These are phyloP conservation scores for Enteromius thamalakanensis DNA, from an alignment of 2,797 vertebrate species.

Conservation along the genomic window DNA sequence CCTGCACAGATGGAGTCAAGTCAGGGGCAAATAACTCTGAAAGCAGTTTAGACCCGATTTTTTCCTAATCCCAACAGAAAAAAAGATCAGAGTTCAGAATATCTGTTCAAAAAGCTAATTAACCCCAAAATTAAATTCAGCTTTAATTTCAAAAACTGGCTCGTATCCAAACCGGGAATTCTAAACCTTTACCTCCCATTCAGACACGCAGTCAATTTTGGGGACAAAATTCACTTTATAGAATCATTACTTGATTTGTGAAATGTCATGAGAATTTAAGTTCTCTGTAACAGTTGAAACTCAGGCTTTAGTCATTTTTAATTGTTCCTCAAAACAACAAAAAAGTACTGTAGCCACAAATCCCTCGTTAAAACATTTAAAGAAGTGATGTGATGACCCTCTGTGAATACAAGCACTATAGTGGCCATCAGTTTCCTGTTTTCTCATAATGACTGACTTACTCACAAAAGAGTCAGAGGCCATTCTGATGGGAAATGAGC, in stretches of 20 bases:
- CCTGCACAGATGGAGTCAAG: slow-evolving; percentile 15
- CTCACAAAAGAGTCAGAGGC: slow-evolving; percentile 55
- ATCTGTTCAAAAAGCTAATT: background rate
- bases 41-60: background rate
- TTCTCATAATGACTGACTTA: slow-evolving; percentile 58
- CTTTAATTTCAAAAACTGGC: background rate
- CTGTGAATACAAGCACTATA: slow-evolving; percentile 47
- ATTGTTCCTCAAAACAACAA: background rate
- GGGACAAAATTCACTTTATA: background rate
- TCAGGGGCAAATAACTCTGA: slow-evolving; percentile 6
- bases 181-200: background rate
- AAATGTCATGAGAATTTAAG: background rate
- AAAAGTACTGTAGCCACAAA: slow-evolving; percentile 12
- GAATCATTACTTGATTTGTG: background rate
- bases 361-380: slow-evolving; percentile 30
- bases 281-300: background rate
- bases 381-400: slow-evolving; percentile 50
- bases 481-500: slow-evolving; percentile 52
- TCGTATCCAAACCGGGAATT: background rate
- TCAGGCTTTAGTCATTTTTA: slow-evolving; percentile 6
- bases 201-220: background rate
- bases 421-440: slow-evolving; percentile 59
- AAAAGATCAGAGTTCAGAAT: slow-evolving; percentile 13
- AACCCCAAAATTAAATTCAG: background rate
- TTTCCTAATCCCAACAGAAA: background rate